These are phyloP conservation scores for Bombus confusus DNA, from an alignment of 1,140 invertebrate species.

Conservation along the genomic window DNA sequence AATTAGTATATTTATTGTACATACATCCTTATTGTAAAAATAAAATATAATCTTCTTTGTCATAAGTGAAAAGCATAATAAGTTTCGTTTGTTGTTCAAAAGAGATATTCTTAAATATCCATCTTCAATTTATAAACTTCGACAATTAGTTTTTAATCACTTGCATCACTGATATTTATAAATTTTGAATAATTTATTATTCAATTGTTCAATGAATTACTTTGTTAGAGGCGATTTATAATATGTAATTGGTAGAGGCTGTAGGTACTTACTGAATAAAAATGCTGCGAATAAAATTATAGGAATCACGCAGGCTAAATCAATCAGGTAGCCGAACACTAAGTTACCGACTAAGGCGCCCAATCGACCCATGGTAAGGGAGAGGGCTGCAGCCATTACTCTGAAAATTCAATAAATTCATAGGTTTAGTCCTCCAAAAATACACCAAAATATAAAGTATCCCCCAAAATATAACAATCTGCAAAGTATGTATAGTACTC, in stretches of 20 bases:
- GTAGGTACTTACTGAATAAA: slow-evolving; percentile 85
- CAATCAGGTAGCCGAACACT: slow-evolving; percentile 88
- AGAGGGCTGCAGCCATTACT: slow-evolving; percentile 89
- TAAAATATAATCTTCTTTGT: neutral
- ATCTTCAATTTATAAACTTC: too few species aligned
- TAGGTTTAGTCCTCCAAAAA: too few species aligned
- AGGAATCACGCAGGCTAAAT: slow-evolving; percentile 88
- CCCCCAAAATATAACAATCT: too few species aligned
- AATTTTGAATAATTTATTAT: neutral
- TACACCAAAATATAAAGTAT: too few species aligned
- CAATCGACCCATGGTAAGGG: slow-evolving; percentile 87
- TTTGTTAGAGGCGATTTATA: neutral
- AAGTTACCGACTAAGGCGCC: slow-evolving; percentile 87
- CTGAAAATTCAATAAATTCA: slow-evolving; percentile 78
- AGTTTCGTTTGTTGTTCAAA: too few species aligned
- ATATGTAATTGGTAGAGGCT: too few species aligned
- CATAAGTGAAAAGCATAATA: too few species aligned
- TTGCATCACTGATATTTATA: too few species aligned
- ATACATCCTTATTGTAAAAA: neutral
- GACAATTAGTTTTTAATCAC: too few species aligned
- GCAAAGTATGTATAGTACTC: too few species aligned
- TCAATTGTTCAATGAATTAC: too few species aligned
- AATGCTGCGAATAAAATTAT: slow-evolving; percentile 87
- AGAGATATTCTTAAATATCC: too few species aligned
- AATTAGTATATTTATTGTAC: neutral